phyloP scores from a whole-genome alignment of 2,888 invertebrate genomes.

The Chrysotoxum bicinctum region DNA sequence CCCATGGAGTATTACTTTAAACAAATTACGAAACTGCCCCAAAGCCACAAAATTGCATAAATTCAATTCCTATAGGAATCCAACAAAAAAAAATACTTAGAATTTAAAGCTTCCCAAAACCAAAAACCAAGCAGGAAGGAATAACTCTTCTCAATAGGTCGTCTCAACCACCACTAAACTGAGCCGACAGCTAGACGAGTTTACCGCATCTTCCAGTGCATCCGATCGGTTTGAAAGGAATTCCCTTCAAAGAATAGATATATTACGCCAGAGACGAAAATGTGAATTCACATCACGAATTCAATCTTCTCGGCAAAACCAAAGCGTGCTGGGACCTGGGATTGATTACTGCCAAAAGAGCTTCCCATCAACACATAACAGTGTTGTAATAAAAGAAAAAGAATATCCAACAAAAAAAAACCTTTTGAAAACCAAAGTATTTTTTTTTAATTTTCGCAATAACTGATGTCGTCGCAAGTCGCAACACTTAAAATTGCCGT shows the following conservation, averaged over 20 bases:
- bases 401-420: background rate
- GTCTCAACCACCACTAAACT: constrained; percentile 44
- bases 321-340: constrained; percentile 53
- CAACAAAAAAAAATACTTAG: background rate
- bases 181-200: background rate
- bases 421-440: constrained; percentile 28
- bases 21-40: constrained; percentile 32
- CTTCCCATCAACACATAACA: constrained; percentile 52
- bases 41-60: constrained; percentile 57
- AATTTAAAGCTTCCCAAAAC: constrained; percentile 23
- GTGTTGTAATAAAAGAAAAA: background rate
- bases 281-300: constrained; percentile 66
- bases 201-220: constrained; percentile 1
- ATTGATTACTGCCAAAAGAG: constrained; percentile 53
- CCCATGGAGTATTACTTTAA: background rate
- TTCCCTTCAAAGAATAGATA: constrained; percentile 34
- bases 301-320: constrained; percentile 30
- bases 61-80: constrained; percentile 8
- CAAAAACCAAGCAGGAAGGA: constrained; percentile 34
- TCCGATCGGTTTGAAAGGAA: background rate
- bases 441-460: constrained; percentile 42
- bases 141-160: background rate
- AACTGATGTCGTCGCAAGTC: constrained; percentile 32
- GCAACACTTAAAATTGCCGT: constrained; percentile 10
- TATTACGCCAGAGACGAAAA: constrained; percentile 18